Evolutionary conservation across 1,140 invertebrate genomes (phyloP).

Genomic region (Tetramorium parvispinum): DNA sequence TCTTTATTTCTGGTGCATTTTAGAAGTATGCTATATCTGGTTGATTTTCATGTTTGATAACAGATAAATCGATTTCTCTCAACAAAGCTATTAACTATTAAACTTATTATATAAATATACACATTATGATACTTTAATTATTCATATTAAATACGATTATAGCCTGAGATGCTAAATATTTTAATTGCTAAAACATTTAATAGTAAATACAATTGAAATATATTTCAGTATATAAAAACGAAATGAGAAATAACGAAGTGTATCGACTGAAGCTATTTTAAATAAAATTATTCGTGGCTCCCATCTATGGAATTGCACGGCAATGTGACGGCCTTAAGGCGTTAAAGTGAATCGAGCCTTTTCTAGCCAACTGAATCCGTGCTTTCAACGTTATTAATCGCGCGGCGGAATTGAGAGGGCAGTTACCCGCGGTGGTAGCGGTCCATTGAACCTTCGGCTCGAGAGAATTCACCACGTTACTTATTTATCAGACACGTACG

Average conservation of each 20-base stretch:
- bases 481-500: slow-evolving; percentile 70
- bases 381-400: slow-evolving; percentile 71
- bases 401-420: slow-evolving; percentile 47
- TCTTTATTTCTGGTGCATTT: not conserved
- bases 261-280: not conserved
- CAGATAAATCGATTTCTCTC: not conserved
- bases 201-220: not conserved
- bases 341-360: slow-evolving; percentile 23
- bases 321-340: not conserved
- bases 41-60: not conserved
- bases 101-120: not conserved
- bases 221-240: not conserved
- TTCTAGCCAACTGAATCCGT: slow-evolving; percentile 49
- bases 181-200: not conserved
- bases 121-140: not conserved
- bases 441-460: slow-evolving; percentile 67
- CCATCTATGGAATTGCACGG: not conserved
- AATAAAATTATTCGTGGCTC: not conserved
- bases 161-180: not conserved
- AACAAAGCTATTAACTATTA: not conserved
- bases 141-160: not conserved
- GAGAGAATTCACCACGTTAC: slow-evolving; percentile 72
- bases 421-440: slow-evolving; percentile 26
- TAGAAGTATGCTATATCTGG: not conserved
- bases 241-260: not conserved